A percentile compares a stretch with the other conserved stretches of the same genome.
phyloP scores from a whole-genome alignment of 2,888 invertebrate genomes.

The Drosophila pseudotakahashii region DNA sequence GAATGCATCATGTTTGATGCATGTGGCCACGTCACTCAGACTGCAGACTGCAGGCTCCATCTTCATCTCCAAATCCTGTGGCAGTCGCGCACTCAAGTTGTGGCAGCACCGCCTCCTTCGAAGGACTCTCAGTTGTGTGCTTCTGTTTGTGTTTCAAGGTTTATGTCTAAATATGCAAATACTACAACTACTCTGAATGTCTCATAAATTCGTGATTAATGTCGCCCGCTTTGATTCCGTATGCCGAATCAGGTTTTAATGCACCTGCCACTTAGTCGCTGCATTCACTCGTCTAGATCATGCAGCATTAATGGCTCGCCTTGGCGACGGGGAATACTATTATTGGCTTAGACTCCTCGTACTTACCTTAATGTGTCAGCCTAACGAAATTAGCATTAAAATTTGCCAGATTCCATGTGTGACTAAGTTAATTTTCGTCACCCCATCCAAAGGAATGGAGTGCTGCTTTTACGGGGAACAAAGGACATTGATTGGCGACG shows the following conservation, averaged over 20 bases:
- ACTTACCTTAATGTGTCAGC: constrained; percentile 64
- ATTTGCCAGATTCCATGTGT: constrained; percentile 66
- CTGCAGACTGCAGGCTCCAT: not conserved
- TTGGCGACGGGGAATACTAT: constrained; percentile 7
- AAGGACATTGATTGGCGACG: constrained; percentile 72
- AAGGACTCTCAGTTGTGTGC: constrained; percentile 8
- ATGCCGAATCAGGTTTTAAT: constrained; percentile 45
- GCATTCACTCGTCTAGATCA: constrained; percentile 46
- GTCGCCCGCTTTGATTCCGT: constrained; percentile 43
- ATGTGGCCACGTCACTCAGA: constrained; percentile 34
- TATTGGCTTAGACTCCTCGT: constrained; percentile 54
- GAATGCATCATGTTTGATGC: constrained; percentile 49
- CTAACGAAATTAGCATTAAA: constrained; percentile 74
- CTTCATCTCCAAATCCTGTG: constrained; percentile 33
- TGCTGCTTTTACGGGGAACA: constrained; percentile 51
- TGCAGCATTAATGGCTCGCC: constrained; percentile 47
- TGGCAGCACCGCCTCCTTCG: constrained; percentile 42
- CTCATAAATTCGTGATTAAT: constrained; percentile 51
- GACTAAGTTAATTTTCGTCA: constrained; percentile 68
- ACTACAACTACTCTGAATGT: constrained; percentile 27
- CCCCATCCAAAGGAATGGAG: constrained; percentile 1
- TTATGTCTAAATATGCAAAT: constrained; percentile 46
- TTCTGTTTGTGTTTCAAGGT: constrained; percentile 31
- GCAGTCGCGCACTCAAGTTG: constrained; percentile 61
- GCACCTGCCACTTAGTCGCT: constrained; percentile 43